Evolutionary conservation across 2,888 invertebrate genomes (phyloP).

Genomic region (Scaptomyza polygonia): DNA sequence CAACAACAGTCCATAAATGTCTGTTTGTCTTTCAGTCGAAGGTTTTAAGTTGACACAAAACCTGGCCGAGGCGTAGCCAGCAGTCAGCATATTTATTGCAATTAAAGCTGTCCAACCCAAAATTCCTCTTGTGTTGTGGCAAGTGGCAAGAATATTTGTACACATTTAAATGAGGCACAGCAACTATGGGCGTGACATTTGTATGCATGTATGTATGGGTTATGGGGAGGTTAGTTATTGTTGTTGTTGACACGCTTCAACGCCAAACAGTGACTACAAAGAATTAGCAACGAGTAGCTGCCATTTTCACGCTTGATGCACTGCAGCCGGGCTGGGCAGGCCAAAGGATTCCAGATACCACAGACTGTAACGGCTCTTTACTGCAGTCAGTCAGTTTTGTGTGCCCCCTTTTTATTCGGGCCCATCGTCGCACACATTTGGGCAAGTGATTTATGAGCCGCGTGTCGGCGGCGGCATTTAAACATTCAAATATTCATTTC

Average conservation of each 20-base stretch:
- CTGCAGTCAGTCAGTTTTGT: background rate
- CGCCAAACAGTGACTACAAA: conserved; percentile 59
- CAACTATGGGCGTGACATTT: background rate
- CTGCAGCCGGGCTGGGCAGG: conserved; percentile 15
- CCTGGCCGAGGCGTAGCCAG: conserved; percentile 20
- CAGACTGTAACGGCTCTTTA: background rate
- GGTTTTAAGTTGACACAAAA: conserved; percentile 27
- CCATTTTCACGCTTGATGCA: conserved; percentile 56
- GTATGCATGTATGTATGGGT: conserved; percentile 5
- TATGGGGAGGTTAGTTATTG: too few relatives aligned
- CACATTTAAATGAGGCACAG: conserved; percentile 66
- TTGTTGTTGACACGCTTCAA: conserved; percentile 54
- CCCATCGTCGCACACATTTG: conserved; percentile 61
- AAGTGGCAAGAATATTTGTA: conserved; percentile 22
- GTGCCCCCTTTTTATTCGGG: background rate
- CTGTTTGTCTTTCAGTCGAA: conserved; percentile 21
- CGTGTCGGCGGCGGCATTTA: conserved; percentile 70
- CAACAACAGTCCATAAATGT: conserved; percentile 16
- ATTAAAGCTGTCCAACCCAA: conserved; percentile 61
- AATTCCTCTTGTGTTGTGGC: conserved; percentile 21
- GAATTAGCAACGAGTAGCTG: conserved; percentile 63
- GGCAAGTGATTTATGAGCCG: conserved; percentile 76
- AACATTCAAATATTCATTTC: conserved; percentile 71
- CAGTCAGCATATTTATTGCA: conserved; percentile 66
- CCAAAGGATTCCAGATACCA: conserved; percentile 11